Percentiles rank a stretch among this genome's conserved stretches.
phyloP scores from a whole-genome alignment of 2,797 vertebrate genomes.

The Megaceryle alcyon region DNA sequence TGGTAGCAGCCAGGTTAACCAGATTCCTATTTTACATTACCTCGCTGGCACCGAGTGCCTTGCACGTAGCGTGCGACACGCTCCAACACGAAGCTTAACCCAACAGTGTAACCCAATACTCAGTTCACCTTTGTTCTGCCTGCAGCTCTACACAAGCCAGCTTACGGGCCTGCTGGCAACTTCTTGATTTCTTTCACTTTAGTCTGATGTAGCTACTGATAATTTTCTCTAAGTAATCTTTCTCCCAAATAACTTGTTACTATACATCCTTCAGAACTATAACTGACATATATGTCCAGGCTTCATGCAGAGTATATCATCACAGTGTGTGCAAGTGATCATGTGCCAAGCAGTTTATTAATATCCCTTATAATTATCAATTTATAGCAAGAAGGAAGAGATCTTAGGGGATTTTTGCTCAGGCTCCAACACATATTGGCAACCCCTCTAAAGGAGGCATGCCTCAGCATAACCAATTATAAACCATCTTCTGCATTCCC shows the following conservation, averaged over 20 bases:
- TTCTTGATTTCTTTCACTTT: conserved; percentile 6
- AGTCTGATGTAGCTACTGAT: not conserved
- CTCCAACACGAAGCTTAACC: not conserved
- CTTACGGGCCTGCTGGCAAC: not conserved
- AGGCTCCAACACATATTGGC: not conserved
- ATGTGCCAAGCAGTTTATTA: not conserved
- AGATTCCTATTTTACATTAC: not conserved
- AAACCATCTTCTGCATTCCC: not conserved
- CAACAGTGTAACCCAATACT: not conserved
- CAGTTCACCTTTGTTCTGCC: not conserved
- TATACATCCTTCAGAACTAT: not conserved
- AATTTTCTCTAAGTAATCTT: not conserved
- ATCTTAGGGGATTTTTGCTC: not conserved
- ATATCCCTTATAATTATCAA: not conserved
- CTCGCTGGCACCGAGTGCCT: not conserved
- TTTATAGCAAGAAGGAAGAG: not conserved
- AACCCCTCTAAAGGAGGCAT: not conserved
- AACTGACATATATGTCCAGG: not conserved
- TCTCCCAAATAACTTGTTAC: not conserved
- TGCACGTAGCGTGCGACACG: not conserved
- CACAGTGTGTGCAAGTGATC: not conserved
- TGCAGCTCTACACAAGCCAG: not conserved
- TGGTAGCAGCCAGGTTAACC: not conserved
- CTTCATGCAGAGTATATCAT: not conserved
- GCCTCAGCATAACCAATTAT: not conserved